phyloP scores from a whole-genome alignment of 2,113 vertebrate genomes.

The Datnioides undecimradiatus region DNA sequence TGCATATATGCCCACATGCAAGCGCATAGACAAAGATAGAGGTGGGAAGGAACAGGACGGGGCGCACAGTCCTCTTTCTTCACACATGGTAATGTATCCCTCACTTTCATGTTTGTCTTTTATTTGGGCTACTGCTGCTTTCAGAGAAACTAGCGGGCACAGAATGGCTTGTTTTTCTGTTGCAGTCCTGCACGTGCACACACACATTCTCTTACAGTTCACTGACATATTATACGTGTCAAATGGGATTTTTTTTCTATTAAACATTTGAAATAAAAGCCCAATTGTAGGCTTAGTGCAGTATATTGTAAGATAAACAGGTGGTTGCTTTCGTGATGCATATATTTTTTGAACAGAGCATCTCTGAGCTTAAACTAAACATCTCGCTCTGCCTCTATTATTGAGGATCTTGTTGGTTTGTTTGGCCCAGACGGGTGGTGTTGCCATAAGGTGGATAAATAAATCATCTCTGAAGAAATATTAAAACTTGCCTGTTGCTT shows the following conservation, averaged over 20 bases:
- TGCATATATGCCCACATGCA: slow-evolving; percentile 21
- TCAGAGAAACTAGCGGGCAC: slow-evolving; percentile 6
- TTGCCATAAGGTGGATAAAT: slow-evolving; percentile 79
- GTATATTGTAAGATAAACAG: background rate
- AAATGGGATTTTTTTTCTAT: background rate
- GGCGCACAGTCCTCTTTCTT: slow-evolving; percentile 23
- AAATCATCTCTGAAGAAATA: slow-evolving; percentile 81
- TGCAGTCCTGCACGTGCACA: background rate
- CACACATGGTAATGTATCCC: slow-evolving; percentile 36
- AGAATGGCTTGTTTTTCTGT: slow-evolving; percentile 8
- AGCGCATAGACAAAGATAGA: slow-evolving; percentile 28
- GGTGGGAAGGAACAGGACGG: slow-evolving; percentile 18
- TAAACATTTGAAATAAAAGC: no score
- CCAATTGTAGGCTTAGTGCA: background rate
- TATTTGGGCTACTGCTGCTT: slow-evolving; percentile 49
- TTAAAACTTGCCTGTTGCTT: slow-evolving; percentile 71
- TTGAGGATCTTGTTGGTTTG: slow-evolving; percentile 56
- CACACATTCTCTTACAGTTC: background rate
- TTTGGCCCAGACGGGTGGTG: slow-evolving; percentile 57
- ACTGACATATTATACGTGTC: background rate
- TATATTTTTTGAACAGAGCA: slow-evolving; percentile 21
- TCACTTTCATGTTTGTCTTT: slow-evolving; percentile 56
- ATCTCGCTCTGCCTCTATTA: slow-evolving; percentile 41
- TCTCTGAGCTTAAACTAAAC: slow-evolving; percentile 32
- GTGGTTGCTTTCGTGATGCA: background rate